Percentiles rank a stretch among this genome's conserved stretches.
phyloP scores from a whole-genome alignment of 1,140 invertebrate species.

The Steinernema feltiae region DNA sequence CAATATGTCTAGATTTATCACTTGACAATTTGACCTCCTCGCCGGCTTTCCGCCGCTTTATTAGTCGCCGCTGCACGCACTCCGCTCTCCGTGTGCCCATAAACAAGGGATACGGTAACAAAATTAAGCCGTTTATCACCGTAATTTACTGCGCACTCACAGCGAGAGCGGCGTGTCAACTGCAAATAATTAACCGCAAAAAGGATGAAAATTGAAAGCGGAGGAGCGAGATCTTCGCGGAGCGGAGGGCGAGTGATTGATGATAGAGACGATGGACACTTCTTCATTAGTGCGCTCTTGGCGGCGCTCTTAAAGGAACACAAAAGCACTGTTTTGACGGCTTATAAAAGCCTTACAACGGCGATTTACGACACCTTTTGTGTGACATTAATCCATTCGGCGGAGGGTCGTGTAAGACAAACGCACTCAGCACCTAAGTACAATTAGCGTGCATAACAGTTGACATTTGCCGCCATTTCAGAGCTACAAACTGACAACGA shows the following conservation, averaged over 20 bases:
- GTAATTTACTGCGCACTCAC: too few species aligned
- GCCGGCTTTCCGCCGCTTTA: neutral
- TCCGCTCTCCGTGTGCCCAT: neutral
- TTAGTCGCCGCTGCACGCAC: neutral
- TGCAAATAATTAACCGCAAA: neutral
- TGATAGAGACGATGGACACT: neutral
- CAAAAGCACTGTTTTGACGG: neutral
- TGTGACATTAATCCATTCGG: neutral
- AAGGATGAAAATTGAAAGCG: neutral
- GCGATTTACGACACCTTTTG: neutral
- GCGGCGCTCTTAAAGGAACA: neutral
- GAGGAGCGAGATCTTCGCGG: too few species aligned
- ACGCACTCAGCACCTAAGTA: too few species aligned
- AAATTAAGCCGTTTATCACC: conserved; percentile 11
- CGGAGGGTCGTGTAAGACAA: too few species aligned
- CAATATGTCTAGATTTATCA: conserved; percentile 15
- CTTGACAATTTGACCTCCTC: neutral
- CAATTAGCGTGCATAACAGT: too few species aligned
- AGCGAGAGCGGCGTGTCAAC: too few species aligned
- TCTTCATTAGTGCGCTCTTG: neutral
- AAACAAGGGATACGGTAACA: neutral
- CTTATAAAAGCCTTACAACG: neutral
- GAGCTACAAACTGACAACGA: conserved; percentile 6
- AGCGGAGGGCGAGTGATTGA: too few species aligned
- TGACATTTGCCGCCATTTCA: neutral